Conservation (phyloP, 2,797 vertebrate species). For the Mormyrus hasselquistii region DNA sequence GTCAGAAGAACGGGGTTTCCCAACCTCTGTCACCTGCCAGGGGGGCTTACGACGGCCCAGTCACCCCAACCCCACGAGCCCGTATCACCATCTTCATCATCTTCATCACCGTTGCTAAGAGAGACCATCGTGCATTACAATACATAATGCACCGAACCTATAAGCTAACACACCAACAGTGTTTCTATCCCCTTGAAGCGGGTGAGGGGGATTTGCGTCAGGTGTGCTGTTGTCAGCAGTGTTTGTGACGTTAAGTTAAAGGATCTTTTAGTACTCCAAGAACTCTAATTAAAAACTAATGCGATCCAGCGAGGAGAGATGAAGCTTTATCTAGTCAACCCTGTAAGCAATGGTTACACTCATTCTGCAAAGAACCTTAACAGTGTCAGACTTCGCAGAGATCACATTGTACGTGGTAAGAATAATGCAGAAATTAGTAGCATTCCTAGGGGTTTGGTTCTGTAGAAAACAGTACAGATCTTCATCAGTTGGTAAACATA, state of each 20-base stretch:
- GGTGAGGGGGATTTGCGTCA: neutral
- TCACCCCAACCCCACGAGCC: neutral
- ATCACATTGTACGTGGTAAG: neutral
- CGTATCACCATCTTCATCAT: neutral
- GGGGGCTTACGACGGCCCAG: neutral
- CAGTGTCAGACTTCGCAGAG: neutral
- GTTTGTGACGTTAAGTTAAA: neutral
- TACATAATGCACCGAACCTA: neutral
- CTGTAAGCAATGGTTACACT: neutral
- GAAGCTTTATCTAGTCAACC: neutral
- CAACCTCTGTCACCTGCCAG: neutral
- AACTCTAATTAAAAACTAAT: neutral
- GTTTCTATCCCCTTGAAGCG: neutral
- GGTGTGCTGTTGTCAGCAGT: neutral
- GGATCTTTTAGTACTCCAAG: neutral
- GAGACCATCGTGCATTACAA: neutral
- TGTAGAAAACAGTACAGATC: neutral
- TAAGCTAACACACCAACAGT: neutral
- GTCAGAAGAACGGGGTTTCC: neutral
- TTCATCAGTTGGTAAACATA: neutral
- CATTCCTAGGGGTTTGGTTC: neutral
- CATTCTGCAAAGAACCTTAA: neutral
- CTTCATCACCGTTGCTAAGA: neutral
- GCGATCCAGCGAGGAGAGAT: neutral
- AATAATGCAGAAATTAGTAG: neutral